These are phyloP conservation scores for Cherax destructor DNA, from an alignment of 1,140 invertebrate species.

Conservation along the genomic window DNA sequence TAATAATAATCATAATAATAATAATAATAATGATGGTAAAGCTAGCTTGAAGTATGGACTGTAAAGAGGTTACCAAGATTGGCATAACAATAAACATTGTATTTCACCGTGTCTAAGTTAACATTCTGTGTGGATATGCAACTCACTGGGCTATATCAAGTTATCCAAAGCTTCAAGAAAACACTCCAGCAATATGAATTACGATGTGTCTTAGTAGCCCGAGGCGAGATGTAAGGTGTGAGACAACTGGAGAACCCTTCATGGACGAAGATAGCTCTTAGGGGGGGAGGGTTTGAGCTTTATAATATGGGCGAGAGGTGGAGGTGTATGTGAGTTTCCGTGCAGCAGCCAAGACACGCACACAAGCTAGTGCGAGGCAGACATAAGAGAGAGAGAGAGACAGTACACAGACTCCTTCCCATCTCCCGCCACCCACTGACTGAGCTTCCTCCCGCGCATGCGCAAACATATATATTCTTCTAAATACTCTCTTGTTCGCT, in stretches of 20 bases:
- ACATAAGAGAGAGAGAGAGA: no score
- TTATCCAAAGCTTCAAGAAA: no score
- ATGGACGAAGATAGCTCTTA: background rate
- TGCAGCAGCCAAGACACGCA: background rate
- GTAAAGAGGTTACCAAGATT: no score
- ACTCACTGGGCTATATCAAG: no score
- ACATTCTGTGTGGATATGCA: no score
- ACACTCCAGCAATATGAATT: no score
- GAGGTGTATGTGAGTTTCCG: conserved; percentile 8
- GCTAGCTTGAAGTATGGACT: no score
- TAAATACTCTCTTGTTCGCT: no score
- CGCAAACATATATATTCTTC: background rate
- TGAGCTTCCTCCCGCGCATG: conserved; percentile 22
- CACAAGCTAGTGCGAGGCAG: background rate
- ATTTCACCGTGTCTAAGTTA: no score
- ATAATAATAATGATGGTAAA: no score
- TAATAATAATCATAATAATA: no score
- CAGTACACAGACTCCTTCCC: background rate
- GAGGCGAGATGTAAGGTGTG: background rate
- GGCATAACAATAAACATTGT: no score
- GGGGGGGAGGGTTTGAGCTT: background rate
- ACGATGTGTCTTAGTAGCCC: background rate
- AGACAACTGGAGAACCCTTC: background rate
- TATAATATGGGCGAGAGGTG: conserved; percentile 24
- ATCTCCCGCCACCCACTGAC: conserved; percentile 15